Base-by-base conservation (phyloP, 2,888 invertebrate species). In the Abscondita cerata region DNA sequence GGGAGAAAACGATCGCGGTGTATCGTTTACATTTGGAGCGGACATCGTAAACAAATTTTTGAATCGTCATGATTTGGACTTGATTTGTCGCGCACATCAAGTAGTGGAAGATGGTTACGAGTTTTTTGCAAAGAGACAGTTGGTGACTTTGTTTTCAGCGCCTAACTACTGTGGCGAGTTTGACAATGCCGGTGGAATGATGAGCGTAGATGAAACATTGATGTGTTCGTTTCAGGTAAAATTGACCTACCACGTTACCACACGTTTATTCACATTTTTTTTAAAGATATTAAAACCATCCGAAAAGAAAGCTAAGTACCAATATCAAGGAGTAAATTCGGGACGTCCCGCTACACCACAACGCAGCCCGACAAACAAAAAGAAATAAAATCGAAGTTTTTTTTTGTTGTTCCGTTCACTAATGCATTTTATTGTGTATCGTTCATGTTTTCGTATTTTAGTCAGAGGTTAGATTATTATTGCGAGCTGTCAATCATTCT, bases 241-340 rank as follows among this genome's bases (percentile, higher is more conserved):
- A 16, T 55, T 41, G 19, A 31, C n/a, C n/a, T 48, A 12, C 3
- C 3, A 36, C n/a, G 36, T 36, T 36, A n/a, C n/a, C 3, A 9
- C 11, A 3, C 13, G 36, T 4, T 12, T 5, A 2, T 36, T 12
- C 11, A 36, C 20, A 31, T 48, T n/a, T 31, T 48, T 1, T 48
- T 11, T 46, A 12, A 81, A 98, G 98, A 99, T 99, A 76, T 83
- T 99, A 82, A 98, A 99, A 83, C 98, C 98, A 76, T 98, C 98
- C 65, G 98, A 99, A 85, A 99, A 99, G 85, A 99, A 99, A 84
- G 98, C 98, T 72, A 98, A 99, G 84, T 98, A 98, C 83, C 95
- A 97, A 80, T 98, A 98, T 83, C 89, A 90, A 74, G 93, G 93
- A 73, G 88, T 92, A 82, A 92, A 92, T 82, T 91, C 92, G 67